A percentile compares a stretch with the other conserved stretches of the same genome.
These are phyloP conservation scores for Nephotettix cincticeps DNA, from an alignment of 1,140 invertebrate genomes.

Conservation along the genomic window DNA sequence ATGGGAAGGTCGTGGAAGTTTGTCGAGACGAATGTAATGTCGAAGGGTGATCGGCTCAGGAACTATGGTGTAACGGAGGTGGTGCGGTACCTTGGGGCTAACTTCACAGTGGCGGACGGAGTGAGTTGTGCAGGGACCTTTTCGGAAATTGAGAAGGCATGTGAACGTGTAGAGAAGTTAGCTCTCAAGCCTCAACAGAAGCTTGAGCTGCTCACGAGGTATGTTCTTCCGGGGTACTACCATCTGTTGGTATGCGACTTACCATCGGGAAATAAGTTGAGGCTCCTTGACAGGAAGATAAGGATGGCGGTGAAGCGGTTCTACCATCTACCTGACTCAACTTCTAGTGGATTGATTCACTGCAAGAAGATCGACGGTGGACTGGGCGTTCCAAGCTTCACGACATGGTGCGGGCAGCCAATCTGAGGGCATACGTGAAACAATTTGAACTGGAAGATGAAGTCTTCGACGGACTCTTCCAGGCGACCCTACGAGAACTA, in stretches of 20 bases:
- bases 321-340: not conserved
- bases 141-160: not conserved
- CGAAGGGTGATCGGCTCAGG: not conserved
- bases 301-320: not conserved
- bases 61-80: not conserved
- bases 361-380: not conserved
- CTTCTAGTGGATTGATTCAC: not conserved
- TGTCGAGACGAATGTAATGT: not conserved
- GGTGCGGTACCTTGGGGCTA: not conserved
- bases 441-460: not conserved
- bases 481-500: not conserved
- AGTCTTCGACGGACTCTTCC: not conserved
- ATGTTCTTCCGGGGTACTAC: not conserved
- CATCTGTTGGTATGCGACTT: not conserved
- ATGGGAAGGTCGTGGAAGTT: not conserved
- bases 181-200: conserved; percentile 10
- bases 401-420: not conserved
- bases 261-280: not conserved
- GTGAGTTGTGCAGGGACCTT: not conserved
- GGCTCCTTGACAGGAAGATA: not conserved
- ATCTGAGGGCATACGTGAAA: not conserved
- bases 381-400: not conserved
- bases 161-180: not conserved
- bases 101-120: not conserved
- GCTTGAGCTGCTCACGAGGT: not conserved